These are phyloP conservation scores for Amiota communis DNA, from an alignment of 2,888 invertebrate species.

Conservation along the genomic window DNA sequence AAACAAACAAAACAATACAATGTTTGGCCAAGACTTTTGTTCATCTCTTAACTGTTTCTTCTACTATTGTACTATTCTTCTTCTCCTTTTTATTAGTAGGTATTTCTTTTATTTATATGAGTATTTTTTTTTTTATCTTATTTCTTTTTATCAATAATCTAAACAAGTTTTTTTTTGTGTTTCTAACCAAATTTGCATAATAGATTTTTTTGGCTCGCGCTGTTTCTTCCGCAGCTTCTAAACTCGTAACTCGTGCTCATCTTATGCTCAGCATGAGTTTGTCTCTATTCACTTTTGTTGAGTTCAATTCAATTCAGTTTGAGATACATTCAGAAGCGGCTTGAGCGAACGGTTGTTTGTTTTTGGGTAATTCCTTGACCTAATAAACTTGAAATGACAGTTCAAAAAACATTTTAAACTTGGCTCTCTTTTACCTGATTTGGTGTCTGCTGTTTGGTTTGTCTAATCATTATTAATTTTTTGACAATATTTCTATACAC, in stretches of 20 bases:
- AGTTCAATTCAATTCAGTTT: background rate
- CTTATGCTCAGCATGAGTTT: background rate
- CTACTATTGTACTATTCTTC: conserved; percentile 36
- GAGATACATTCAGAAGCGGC: background rate
- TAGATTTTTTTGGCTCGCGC: background rate
- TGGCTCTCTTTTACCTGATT: conserved; percentile 53
- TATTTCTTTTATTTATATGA: conserved; percentile 14
- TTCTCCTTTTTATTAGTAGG: conserved; percentile 8
- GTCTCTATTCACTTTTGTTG: background rate
- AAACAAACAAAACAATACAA: conserved; percentile 59
- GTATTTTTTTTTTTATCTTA: conserved; percentile 17
- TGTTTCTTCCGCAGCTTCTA: conserved; percentile 23
- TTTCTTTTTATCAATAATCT: background rate
- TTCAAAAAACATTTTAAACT: conserved; percentile 59
- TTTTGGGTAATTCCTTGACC: conserved; percentile 67
- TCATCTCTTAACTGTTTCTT: conserved; percentile 22
- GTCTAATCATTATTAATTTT: conserved; percentile 50
- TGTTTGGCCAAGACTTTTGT: conserved; percentile 54
- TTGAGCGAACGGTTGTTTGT: conserved; percentile 7
- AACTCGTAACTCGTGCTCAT: background rate
- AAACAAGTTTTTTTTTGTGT: conserved; percentile 15
- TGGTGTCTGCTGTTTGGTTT: conserved; percentile 58
- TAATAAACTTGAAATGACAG: conserved; percentile 70
- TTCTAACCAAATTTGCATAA: conserved; percentile 22
- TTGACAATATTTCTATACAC: background rate